Evolutionary conservation across 2,113 vertebrate genomes (phyloP).

Genomic region (Oxygymnocypris stewartii): DNA sequence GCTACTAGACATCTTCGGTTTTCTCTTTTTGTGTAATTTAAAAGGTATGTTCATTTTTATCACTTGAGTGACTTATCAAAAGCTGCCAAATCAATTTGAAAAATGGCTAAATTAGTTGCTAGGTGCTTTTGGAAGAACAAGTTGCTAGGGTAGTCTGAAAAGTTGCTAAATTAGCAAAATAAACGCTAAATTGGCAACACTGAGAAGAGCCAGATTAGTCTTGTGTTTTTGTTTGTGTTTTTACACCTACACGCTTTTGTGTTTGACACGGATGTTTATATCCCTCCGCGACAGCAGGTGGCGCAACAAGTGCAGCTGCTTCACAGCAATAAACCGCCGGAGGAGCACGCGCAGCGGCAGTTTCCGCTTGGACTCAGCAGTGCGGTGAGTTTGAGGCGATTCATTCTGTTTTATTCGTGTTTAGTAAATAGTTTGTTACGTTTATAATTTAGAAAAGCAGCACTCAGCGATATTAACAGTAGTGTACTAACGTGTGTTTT

Average conservation of each 20-base stretch:
- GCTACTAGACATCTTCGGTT: no score
- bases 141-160: no score
- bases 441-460: background rate
- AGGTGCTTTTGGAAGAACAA: no score
- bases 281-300: slow-evolving; percentile 31
- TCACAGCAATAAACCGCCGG: background rate
- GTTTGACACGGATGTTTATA: background rate
- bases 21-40: no score
- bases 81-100: no score
- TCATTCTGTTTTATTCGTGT: background rate
- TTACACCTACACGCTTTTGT: background rate
- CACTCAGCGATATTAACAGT: background rate
- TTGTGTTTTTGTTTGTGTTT: no score
- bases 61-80: no score
- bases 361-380: slow-evolving; percentile 6
- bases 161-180: no score
- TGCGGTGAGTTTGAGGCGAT: slow-evolving; percentile 31
- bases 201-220: no score
- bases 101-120: no score
- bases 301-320: background rate
- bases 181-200: no score
- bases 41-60: no score
- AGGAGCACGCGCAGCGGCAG: background rate
- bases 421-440: background rate
- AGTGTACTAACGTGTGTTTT: background rate